These are phyloP conservation scores for Arctocebus calabarensis DNA, from an alignment of 2,797 vertebrate genomes.

Conservation along the genomic window DNA sequence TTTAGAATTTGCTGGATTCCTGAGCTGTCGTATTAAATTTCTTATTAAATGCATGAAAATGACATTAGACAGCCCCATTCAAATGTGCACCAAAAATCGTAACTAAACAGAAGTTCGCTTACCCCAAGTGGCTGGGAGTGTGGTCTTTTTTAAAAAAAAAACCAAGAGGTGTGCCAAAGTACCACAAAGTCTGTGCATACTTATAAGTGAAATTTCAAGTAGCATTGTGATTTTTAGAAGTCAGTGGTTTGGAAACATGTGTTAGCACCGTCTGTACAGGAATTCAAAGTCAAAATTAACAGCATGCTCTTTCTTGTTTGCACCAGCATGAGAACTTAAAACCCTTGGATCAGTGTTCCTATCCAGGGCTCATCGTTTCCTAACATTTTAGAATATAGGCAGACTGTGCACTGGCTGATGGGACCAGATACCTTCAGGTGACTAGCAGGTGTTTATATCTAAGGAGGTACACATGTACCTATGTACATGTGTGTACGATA, in stretches of 20 bases:
- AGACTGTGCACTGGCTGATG: not conserved
- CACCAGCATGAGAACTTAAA: not conserved
- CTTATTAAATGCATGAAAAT: not conserved
- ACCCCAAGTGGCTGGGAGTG: not conserved
- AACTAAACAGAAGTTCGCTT: not conserved
- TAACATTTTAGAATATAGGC: not conserved
- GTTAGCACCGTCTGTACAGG: slow-evolving; percentile 78
- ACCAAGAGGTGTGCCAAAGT: slow-evolving; percentile 56
- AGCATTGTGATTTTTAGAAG: slow-evolving; percentile 71
- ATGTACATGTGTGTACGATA: not conserved
- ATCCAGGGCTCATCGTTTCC: not conserved
- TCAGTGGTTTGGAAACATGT: slow-evolving; percentile 81
- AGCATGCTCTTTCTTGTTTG: slow-evolving; percentile 45
- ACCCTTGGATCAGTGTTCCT: not conserved
- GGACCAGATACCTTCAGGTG: not conserved
- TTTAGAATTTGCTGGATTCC: not conserved
- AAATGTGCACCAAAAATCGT: not conserved
- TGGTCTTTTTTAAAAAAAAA: slow-evolving; percentile 13
- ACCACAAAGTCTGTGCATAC: slow-evolving; percentile 28
- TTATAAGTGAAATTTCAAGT: slow-evolving; percentile 74
- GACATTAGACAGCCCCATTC: not conserved
- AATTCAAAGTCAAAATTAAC: slow-evolving; percentile 64
- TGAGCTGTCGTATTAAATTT: not conserved
- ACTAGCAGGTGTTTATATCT: not conserved
- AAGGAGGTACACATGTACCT: too few relatives aligned